Percentiles rank a stretch among this genome's conserved stretches.
Evolutionary conservation across 2,888 invertebrate species (phyloP).

Genomic region (Apamea crenata): DNA sequence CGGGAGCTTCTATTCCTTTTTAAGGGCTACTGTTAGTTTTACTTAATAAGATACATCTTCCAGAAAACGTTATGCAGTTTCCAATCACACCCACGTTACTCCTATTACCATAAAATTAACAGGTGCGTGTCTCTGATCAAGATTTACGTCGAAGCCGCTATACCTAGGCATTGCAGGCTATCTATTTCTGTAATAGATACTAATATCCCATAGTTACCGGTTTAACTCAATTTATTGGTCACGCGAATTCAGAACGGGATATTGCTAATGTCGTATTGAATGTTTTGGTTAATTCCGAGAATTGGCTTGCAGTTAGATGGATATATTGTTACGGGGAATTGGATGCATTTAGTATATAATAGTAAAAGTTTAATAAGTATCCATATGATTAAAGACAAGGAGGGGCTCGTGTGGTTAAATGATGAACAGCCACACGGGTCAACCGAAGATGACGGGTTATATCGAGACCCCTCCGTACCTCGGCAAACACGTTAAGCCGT

Average conservation of each 20-base stretch:
- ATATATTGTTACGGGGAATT: slow-evolving; percentile 6
- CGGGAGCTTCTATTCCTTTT: background rate
- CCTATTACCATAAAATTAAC: slow-evolving; percentile 46
- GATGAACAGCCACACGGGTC: background rate
- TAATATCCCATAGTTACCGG: slow-evolving; percentile 57
- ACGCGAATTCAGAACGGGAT: slow-evolving; percentile 63
- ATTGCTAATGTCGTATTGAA: slow-evolving; percentile 48
- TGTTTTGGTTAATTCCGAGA: slow-evolving; percentile 29
- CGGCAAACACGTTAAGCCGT: background rate
- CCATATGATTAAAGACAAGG: background rate
- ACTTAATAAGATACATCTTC: background rate
- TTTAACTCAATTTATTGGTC: slow-evolving; percentile 62
- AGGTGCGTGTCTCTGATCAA: slow-evolving; percentile 64
- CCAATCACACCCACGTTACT: slow-evolving; percentile 36
- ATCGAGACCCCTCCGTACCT: background rate
- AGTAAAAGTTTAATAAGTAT: too few species aligned
- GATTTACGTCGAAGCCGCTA: slow-evolving; percentile 48
- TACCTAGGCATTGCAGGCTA: slow-evolving; percentile 47
- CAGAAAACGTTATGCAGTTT: slow-evolving; percentile 16
- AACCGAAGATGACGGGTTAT: background rate
- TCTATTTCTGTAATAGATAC: slow-evolving; percentile 63
- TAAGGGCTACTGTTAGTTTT: background rate
- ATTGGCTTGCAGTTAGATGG: background rate
- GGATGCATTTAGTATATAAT: background rate
- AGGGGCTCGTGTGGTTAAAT: background rate